phyloP scores from a whole-genome alignment of 2,888 invertebrate genomes.

The Steinernema carpocapsae region DNA sequence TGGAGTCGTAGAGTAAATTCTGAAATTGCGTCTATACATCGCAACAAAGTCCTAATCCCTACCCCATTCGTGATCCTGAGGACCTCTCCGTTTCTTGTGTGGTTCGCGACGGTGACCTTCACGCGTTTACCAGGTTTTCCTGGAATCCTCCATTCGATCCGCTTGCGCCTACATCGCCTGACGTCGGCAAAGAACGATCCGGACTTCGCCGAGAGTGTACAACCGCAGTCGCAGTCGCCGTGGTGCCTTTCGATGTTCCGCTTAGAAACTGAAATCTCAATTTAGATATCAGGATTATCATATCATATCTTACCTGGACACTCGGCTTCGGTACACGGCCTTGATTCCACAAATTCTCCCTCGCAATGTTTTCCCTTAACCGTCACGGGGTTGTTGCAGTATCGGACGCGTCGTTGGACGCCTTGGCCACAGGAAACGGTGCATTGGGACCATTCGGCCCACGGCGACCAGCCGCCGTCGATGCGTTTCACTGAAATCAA shows the following conservation, averaged over 20 bases:
- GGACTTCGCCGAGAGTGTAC: slow-evolving; percentile 45
- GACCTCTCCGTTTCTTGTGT: slow-evolving; percentile 5
- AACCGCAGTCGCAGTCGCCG: slow-evolving; percentile 56
- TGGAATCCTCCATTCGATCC: slow-evolving; percentile 25
- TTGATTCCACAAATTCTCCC: slow-evolving; percentile 54
- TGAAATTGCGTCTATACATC: background rate
- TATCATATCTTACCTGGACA: slow-evolving; percentile 47
- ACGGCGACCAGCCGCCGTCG: slow-evolving; percentile 58
- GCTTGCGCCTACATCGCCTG: background rate
- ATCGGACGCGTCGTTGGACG: slow-evolving; percentile 51
- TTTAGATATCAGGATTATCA: background rate
- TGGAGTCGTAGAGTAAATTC: slow-evolving; percentile 11
- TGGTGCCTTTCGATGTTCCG: slow-evolving; percentile 18
- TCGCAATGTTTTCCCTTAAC: slow-evolving; percentile 55
- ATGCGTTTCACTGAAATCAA: slow-evolving; percentile 55
- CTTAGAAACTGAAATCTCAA: slow-evolving; percentile 6
- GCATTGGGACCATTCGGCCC: slow-evolving; percentile 53
- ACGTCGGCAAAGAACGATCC: slow-evolving; percentile 55
- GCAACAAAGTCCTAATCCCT: no score
- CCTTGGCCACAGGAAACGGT: slow-evolving; percentile 55
- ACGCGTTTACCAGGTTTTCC: background rate
- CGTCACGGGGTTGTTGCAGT: slow-evolving; percentile 57
- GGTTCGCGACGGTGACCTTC: slow-evolving; percentile 19
- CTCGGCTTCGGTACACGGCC: slow-evolving; percentile 46
- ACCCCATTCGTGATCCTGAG: slow-evolving; percentile 27